These are phyloP conservation scores for Leucoma salicis DNA, from an alignment of 2,888 invertebrate species.

Conservation along the genomic window DNA sequence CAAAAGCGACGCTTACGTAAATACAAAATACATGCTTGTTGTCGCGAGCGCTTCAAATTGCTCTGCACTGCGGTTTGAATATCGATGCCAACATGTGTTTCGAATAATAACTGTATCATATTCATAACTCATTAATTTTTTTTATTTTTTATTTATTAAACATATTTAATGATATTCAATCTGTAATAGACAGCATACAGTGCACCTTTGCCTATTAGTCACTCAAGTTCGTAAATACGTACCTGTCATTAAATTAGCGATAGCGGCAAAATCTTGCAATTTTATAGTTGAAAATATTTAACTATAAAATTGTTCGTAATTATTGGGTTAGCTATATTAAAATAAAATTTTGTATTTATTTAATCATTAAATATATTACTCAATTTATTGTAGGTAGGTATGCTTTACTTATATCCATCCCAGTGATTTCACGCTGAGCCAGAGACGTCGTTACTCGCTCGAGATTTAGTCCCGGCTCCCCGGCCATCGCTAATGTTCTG, in stretches of 20 bases:
- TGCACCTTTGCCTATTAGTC: too few relatives aligned
- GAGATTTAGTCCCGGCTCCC: slow-evolving; percentile 59
- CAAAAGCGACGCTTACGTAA: slow-evolving; percentile 45
- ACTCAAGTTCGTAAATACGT: too few relatives aligned
- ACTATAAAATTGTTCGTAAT: too few relatives aligned
- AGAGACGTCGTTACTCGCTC: slow-evolving; percentile 70
- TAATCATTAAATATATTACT: slow-evolving; percentile 4
- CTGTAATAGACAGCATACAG: too few relatives aligned
- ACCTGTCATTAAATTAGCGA: too few relatives aligned
- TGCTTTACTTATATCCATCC: slow-evolving; percentile 47
- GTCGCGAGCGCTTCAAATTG: slow-evolving; percentile 8
- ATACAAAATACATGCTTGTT: slow-evolving; percentile 33
- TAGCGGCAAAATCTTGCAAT: too few relatives aligned
- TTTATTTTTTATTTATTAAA: too few relatives aligned
- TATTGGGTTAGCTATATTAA: too few relatives aligned
- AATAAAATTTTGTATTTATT: not conserved
- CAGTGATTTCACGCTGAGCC: slow-evolving; percentile 74
- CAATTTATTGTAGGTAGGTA: slow-evolving; percentile 37
- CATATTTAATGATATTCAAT: too few relatives aligned
- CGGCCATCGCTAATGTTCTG: slow-evolving; percentile 68
- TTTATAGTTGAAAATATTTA: too few relatives aligned
- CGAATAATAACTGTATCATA: too few relatives aligned
- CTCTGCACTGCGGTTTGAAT: slow-evolving; percentile 21
- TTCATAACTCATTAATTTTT: too few relatives aligned
- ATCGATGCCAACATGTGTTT: slow-evolving; percentile 2